Evolutionary conservation across 2,113 vertebrate species (phyloP), one percentile per base, ranked within the genome.

Genomic region (Serinus canaria): DNA sequence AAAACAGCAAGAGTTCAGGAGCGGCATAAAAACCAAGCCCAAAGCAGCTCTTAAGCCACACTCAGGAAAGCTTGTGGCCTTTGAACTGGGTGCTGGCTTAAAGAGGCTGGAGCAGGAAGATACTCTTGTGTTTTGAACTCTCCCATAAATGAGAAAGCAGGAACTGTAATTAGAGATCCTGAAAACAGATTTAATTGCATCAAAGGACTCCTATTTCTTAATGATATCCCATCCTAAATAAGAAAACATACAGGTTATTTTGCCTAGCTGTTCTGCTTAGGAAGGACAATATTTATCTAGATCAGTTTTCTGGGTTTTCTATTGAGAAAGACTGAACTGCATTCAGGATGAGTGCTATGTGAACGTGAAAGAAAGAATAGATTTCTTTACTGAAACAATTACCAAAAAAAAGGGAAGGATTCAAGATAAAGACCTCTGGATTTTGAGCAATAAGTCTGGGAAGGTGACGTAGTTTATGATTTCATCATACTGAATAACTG

Each of bases 401-500:
- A 52, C 49, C 83, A 2, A 85, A 78, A 82, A 62, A 20, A 68
- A 27, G 14, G 53, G 56, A 67, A 88, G 11, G 62, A 75, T 44
- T 91, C 35, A 74, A 60, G 60, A 68, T 68, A 94, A 87, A 87
- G 44, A 78, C 33, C 11, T 92, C 24, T 53, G 80, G 47, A 89
- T 89, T 94, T 81, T 84, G 56, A 94, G 35, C 66, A 93, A 70
- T 68, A 86, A 86, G 24, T 59, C 63, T 67, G 43, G 59, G 70
- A 66, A 94, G 55, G 33, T 96, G 76, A 86, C 2, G 2, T 86
- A 74, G 39, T 83, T 91, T 55, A 62, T 90, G 37, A 92, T 94
- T 93, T 95, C 89, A 74, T 74, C 89, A 87, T 25, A 44, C 35
- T 5, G 11, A 89, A 60, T 93, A 96, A 81, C 47, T 74, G 60